Percentiles rank a stretch among this genome's conserved stretches.
Conservation (phyloP, 2,113 vertebrate genomes). For the Hydropotes inermis region DNA sequence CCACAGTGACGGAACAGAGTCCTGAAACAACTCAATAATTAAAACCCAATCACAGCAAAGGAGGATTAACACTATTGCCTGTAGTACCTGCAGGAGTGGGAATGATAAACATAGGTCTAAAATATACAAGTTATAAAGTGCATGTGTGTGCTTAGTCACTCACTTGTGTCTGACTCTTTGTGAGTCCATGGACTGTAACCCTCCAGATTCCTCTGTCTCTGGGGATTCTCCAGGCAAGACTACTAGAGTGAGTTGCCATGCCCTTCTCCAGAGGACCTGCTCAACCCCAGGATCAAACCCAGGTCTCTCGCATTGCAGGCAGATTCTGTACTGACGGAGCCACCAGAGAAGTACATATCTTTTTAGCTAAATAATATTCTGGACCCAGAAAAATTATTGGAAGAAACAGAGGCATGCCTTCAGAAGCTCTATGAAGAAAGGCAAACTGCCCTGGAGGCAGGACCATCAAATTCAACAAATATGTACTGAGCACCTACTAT, state of each 20-base stretch:
- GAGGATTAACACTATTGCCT: neutral
- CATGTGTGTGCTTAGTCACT: neutral
- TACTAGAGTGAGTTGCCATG: neutral
- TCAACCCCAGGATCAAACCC: neutral
- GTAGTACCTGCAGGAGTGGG: neutral
- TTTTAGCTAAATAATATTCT: neutral
- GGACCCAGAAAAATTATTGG: neutral
- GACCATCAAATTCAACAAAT: neutral
- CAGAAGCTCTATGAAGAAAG: constrained; percentile 8
- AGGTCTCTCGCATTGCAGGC: neutral
- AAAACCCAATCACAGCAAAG: neutral
- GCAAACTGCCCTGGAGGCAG: neutral
- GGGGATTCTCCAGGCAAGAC: neutral
- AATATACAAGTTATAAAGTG: neutral
- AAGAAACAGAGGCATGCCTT: neutral
- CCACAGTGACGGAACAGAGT: constrained; percentile 6
- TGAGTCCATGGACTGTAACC: neutral
- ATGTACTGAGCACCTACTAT: neutral
- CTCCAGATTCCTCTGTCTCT: neutral
- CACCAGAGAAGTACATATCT: neutral
- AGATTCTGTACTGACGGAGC: neutral
- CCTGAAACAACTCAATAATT: neutral
- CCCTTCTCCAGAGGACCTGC: neutral
- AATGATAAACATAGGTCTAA: neutral
- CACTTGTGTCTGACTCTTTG: neutral